Evolutionary conservation across 2,888 invertebrate species (phyloP), one percentile per base, ranked within the genome.

Genomic region (Mythimna loreyi): DNA sequence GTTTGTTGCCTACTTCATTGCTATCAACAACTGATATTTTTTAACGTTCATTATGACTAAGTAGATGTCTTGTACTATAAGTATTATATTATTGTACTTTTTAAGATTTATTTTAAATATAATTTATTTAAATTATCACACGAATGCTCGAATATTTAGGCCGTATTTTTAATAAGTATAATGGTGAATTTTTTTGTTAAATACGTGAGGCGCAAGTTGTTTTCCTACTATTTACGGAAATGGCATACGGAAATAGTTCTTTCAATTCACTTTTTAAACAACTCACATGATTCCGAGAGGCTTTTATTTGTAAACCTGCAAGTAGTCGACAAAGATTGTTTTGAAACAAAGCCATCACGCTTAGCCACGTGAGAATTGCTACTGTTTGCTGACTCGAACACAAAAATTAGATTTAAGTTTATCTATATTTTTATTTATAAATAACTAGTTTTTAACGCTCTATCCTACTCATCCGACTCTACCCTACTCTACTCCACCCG

Each of bases 251-350:
- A 89, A 87, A 86, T 75, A 72, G 79, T 78, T 80, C 83, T 86
- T 83, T 60, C 76, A 80, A 69, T 75, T 86, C 80, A 77, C 69
- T 87, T 90, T 84, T 84, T 81, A 86, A 87, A 86, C 86, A 86
- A 85, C 72, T 84, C 78, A 3, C 80, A 73, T 82, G 82, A 79
- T 83, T 74, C 65, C 43, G 59, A 70, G 70, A 80, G 67, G 75
- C 75, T 78, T 85, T 89, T 92, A 89, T 93, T 94, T 91, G 91
- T 92, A 94, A 94, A 93, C 90, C 90, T 78, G 80, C 70, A 77
- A 82, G 80, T 82, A 83, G 85, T 88, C 86, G 89, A 92, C 89
- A 92, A 92, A 91, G 90, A 85, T 79, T 93, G 93, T 94, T 94
- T 93, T 89, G 86, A 91, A 92, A 90, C 87, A 80, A 80, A 71